Base-by-base conservation (phyloP, 1,140 invertebrate species). In the Neodiprion pinetum region DNA sequence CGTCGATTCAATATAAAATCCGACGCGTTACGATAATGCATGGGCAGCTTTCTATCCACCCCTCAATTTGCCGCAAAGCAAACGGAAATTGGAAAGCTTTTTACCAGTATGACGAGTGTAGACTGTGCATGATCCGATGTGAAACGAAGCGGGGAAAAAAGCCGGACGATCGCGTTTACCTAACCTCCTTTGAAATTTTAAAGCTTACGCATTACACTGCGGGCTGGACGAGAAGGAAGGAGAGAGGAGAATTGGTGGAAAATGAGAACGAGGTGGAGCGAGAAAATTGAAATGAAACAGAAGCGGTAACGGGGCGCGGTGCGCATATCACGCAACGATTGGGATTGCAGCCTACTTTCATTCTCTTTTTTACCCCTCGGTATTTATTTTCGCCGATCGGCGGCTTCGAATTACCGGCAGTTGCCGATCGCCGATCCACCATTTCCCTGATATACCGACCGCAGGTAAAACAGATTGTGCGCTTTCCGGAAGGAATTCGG, bases 391-490 rank as follows among this genome's bases (percentile, higher is more conserved):
- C 11, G 11, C n/a, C 53, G 53, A 14, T 61, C 53, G 53, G 11
- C n/a, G 11, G 7, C 5, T 61, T 61, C 53, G 5, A 61, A 61
- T 61, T 61, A 14, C n/a, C 53, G 53, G 11, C 8, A 17, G n/a
- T 17, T 12, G n/a, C 53, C 11, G n/a, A 40, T 40, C 28, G 28
- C 5, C 28, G 28, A 5, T 40, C 28, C 28, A 40, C 5, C 28
- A 40, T 40, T 5, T 40, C 28, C 28, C 28, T 40, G 28, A 40
- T 5, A 40, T 3, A 40, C 28, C 28, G 28, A 40, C 65, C 23
- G 70, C 70, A 70, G 70, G 53, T 50, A 70, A 70, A 70, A 53
- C 10, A 9, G 73, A 70, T 61, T 69, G 1, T 11, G 12, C 14
- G 17, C 53, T 14, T 21, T 23, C 17, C 17, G 17, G 17, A 21